Evolutionary conservation across 2,113 vertebrate species (phyloP).

Genomic region (Neogobius melanostomus): DNA sequence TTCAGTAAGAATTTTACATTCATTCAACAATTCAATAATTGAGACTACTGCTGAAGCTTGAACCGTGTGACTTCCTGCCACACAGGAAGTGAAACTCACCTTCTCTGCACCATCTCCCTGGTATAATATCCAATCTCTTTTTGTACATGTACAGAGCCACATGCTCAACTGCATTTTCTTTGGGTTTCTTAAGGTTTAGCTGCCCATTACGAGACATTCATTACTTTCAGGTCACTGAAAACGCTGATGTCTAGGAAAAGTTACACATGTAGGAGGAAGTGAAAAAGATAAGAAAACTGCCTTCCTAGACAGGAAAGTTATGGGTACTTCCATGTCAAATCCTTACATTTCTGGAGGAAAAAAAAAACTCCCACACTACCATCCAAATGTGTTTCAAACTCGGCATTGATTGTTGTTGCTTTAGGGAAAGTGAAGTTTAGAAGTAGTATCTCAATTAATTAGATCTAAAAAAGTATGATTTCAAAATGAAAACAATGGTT

Average conservation of each 20-base stretch:
- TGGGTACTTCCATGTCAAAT: background rate
- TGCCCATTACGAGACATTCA: background rate
- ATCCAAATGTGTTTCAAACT: no score
- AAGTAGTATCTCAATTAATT: no score
- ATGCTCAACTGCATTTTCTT: slow-evolving; percentile 1
- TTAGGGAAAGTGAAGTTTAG: no score
- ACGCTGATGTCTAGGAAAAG: slow-evolving; percentile 32
- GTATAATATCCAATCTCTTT: background rate
- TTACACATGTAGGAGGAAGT: slow-evolving; percentile 35
- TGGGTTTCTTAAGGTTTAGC: slow-evolving; percentile 1
- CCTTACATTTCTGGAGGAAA: no score
- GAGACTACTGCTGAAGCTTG: slow-evolving; percentile 46
- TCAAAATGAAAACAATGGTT: no score
- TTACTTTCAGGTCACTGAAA: slow-evolving; percentile 18
- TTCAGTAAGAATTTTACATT: slow-evolving; percentile 48
- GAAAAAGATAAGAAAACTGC: background rate
- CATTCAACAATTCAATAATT: slow-evolving; percentile 42
- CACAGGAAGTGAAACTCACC: slow-evolving; percentile 68
- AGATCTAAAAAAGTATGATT: no score
- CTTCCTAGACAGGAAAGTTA: background rate
- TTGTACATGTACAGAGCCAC: background rate
- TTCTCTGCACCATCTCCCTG: slow-evolving; percentile 61
- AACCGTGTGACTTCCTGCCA: slow-evolving; percentile 67
- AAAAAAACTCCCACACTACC: no score
- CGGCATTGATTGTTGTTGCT: no score